Percentiles rank a stretch among this genome's conserved stretches.
phyloP scores from a whole-genome alignment of 2,113 vertebrate genomes.

The Pseudopipra pipra region DNA sequence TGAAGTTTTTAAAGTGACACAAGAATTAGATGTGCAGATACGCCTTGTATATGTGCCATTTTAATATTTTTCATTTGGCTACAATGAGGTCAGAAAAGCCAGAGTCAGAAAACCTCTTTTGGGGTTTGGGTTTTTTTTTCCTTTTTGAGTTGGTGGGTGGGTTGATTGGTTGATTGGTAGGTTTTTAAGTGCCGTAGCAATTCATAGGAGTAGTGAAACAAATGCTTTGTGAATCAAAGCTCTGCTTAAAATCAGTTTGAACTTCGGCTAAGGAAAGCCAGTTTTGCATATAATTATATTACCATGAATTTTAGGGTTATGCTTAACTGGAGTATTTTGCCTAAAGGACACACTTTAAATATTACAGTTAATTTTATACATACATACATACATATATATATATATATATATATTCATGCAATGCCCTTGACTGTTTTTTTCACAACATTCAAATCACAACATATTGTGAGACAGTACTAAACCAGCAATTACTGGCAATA shows the following conservation, averaged over 20 bases:
- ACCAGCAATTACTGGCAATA: neutral
- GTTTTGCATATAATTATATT: neutral
- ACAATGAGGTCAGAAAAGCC: neutral
- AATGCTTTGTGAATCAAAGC: neutral
- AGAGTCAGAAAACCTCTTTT: no score
- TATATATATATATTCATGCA: neutral
- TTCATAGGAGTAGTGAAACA: neutral
- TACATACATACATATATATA: neutral
- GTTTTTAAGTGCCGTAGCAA: neutral
- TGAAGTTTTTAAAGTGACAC: neutral
- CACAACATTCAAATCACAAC: neutral
- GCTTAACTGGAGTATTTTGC: neutral
- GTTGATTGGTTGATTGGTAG: neutral
- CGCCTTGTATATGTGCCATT: neutral
- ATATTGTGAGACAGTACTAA: neutral
- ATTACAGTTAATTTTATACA: neutral
- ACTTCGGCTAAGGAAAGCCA: neutral
- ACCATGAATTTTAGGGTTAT: neutral
- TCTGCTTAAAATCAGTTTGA: neutral
- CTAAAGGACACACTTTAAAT: neutral
- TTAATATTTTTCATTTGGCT: neutral
- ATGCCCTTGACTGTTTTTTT: neutral
- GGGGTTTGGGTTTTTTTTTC: no score
- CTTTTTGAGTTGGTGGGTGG: neutral
- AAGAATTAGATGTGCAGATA: neutral